Conservation (phyloP, 2,797 vertebrate species). For the Nasua narica region DNA sequence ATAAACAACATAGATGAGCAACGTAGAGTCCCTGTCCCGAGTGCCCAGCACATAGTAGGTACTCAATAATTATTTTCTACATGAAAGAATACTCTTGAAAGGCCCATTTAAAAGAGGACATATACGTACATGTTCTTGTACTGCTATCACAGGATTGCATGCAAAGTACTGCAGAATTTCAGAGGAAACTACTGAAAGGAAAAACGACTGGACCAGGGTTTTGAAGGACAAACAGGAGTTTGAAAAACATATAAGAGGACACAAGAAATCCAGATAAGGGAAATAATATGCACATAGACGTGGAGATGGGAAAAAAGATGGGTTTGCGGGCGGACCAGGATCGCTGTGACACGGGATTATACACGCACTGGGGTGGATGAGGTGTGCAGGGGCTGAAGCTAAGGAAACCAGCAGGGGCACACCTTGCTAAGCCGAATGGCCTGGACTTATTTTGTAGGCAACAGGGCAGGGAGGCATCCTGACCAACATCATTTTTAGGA, state of each 20-base stretch:
- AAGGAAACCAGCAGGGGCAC: not conserved
- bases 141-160: not conserved
- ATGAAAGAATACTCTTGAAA: conserved; percentile 1
- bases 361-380: not conserved
- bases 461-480: not conserved
- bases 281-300: not conserved
- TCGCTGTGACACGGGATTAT: not conserved
- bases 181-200: not conserved
- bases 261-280: not conserved
- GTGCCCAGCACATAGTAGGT: not conserved
- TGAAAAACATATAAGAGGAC: not conserved
- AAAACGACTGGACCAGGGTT: not conserved
- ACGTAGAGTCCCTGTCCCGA: not conserved
- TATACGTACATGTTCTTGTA: not conserved
- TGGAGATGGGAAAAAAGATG: not conserved
- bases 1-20: not conserved
- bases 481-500: not conserved
- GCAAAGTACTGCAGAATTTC: not conserved
- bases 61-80: not conserved
- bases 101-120: not conserved
- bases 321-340: not conserved
- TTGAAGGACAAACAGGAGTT: not conserved
- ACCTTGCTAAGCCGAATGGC: not conserved
- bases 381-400: not conserved
- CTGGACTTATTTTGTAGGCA: not conserved